A percentile compares a stretch with the other conserved stretches of the same genome.
These are phyloP conservation scores for Amblyornis subalaris DNA, from an alignment of 2,113 vertebrate genomes.

Conservation along the genomic window DNA sequence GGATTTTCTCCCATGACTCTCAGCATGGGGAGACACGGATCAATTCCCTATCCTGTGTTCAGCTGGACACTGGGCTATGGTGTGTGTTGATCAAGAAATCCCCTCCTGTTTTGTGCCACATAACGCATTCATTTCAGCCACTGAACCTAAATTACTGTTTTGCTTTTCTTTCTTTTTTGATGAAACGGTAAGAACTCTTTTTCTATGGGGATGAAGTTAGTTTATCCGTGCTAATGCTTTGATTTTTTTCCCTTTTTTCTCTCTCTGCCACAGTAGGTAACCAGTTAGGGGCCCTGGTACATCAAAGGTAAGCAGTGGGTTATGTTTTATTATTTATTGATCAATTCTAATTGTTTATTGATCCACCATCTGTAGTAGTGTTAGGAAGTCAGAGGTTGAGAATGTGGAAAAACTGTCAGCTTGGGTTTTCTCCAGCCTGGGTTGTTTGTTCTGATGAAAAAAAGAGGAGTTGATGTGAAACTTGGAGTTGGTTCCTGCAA, in stretches of 20 bases:
- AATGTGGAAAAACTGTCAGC: constrained; percentile 61
- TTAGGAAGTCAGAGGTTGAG: constrained; percentile 76
- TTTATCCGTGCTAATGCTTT: constrained; percentile 81
- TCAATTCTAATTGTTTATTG: constrained; percentile 87
- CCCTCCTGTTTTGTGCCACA: constrained; percentile 75
- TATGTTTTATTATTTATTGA: constrained; percentile 89
- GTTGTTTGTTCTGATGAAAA: neutral
- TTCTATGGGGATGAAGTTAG: constrained; percentile 74
- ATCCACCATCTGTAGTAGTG: constrained; percentile 82
- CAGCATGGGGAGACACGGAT: constrained; percentile 72
- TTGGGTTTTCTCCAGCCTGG: constrained; percentile 40
- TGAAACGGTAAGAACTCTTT: constrained; percentile 68
- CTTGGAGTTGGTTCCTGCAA: constrained; percentile 2
- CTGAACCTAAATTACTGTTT: constrained; percentile 75
- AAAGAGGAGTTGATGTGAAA: neutral
- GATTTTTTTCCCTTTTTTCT: constrained; percentile 69
- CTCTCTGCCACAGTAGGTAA: constrained; percentile 88
- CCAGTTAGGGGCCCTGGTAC: constrained; percentile 95
- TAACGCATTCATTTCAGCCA: constrained; percentile 73
- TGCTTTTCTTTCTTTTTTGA: constrained; percentile 60
- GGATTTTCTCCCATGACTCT: constrained; percentile 72
- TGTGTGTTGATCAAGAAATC: constrained; percentile 70
- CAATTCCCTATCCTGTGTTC: constrained; percentile 78
- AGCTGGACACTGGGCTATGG: constrained; percentile 77
- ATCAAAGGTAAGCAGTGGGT: constrained; percentile 96